Percentiles rank a stretch among this genome's conserved stretches.
phyloP scores from a whole-genome alignment of 2,888 invertebrate genomes.

The Ligdia adustata region DNA sequence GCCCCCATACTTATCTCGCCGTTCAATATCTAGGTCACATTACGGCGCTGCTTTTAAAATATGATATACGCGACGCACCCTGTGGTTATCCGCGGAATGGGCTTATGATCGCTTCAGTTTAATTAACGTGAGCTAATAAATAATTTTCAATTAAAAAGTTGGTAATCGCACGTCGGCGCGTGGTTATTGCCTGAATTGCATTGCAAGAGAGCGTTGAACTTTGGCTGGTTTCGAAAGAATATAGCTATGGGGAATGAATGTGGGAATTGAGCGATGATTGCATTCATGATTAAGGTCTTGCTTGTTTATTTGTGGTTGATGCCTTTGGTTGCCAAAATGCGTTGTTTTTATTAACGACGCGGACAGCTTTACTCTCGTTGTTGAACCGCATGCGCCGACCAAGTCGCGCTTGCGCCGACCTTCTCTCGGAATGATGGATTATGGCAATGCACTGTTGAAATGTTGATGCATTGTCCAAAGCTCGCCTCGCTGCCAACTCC shows the following conservation, averaged over 20 bases:
- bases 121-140: conserved; percentile 56
- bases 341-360: conserved; percentile 20
- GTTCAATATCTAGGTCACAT: conserved; percentile 59
- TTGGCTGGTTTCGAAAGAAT: conserved; percentile 43
- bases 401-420: conserved; percentile 39
- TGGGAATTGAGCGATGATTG: conserved; percentile 40
- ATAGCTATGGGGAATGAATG: conserved; percentile 39
- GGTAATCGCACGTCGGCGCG: conserved; percentile 41
- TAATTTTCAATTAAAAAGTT: conserved; percentile 54
- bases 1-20: conserved; percentile 48
- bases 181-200: conserved; percentile 43
- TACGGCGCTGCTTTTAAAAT: conserved; percentile 47
- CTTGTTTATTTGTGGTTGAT: conserved; percentile 35
- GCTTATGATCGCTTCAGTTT: conserved; percentile 52
- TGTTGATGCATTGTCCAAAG: conserved; percentile 44
- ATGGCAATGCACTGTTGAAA: conserved; percentile 41
- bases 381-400: conserved; percentile 17
- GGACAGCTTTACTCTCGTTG: conserved; percentile 24
- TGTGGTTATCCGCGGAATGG: conserved; percentile 52
- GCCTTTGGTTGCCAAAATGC: conserved; percentile 41
- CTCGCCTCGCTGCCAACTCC: conserved; percentile 34
- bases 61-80: conserved; percentile 50
- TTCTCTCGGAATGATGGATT: conserved; percentile 53
- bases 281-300: conserved; percentile 35
- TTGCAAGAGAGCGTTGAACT: conserved; percentile 51